Conservation (phyloP, 2,797 vertebrate species). For the Emys orbicularis region DNA sequence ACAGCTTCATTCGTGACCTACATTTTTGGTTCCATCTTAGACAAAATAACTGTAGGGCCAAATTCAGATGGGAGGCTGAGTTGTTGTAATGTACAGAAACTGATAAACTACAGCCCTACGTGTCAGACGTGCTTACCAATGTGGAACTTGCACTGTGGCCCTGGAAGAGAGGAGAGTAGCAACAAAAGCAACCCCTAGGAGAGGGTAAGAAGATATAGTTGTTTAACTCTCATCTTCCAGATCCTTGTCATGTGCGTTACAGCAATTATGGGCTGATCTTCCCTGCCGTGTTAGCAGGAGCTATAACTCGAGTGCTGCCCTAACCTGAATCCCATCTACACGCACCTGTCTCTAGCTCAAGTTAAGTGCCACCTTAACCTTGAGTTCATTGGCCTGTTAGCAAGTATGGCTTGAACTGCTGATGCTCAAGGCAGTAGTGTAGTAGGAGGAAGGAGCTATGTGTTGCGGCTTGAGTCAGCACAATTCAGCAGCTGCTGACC, state of each 20-base stretch:
- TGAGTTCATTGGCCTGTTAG: not conserved
- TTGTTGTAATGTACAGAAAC: not conserved
- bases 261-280: not conserved
- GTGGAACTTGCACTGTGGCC: not conserved
- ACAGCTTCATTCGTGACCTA: not conserved
- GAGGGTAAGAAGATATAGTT: not conserved
- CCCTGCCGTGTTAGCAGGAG: not conserved
- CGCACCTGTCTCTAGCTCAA: not conserved
- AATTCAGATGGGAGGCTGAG: not conserved
- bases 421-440: not conserved
- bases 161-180: not conserved
- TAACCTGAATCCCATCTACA: not conserved
- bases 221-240: not conserved
- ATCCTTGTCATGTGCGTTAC: rapidly evolving
- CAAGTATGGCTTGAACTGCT: not conserved
- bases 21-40: not conserved
- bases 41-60: rapidly evolving
- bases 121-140: not conserved
- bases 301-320: not conserved
- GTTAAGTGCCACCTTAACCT: not conserved
- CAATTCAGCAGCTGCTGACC: not conserved
- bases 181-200: not conserved
- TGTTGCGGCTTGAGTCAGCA: not conserved
- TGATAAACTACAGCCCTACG: not conserved
- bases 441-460: not conserved